Conservation (phyloP, 2,888 invertebrate genomes). For the Listrodromus nycthemerus region DNA sequence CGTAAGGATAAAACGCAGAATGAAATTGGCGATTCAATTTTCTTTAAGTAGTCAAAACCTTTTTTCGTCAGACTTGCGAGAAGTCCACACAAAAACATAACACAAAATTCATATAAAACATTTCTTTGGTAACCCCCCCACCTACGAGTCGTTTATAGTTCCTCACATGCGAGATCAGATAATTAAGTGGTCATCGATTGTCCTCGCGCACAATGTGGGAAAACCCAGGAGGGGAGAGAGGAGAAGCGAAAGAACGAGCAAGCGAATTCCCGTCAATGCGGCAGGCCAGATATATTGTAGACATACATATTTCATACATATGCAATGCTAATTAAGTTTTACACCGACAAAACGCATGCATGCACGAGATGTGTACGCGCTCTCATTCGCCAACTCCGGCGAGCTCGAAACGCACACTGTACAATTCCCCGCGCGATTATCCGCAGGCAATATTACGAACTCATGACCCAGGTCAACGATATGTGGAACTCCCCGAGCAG, state of each 20-base stretch:
- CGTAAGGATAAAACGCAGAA: no score
- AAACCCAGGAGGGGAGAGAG: neutral
- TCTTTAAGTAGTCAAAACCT: neutral
- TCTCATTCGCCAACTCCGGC: slow-evolving; percentile 1
- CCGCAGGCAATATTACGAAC: slow-evolving; percentile 76
- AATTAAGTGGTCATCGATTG: slow-evolving; percentile 55
- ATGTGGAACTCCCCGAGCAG: slow-evolving; percentile 45
- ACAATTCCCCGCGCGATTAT: slow-evolving; percentile 69
- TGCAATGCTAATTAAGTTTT: slow-evolving; percentile 54
- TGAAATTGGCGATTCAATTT: neutral
- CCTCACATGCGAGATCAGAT: slow-evolving; percentile 45
- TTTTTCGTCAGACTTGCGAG: neutral
- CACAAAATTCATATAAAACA: neutral
- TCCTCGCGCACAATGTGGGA: slow-evolving; percentile 12
- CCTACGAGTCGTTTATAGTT: neutral
- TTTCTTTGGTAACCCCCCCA: neutral
- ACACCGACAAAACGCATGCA: slow-evolving; percentile 48
- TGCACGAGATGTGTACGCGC: slow-evolving; percentile 31
- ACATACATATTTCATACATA: slow-evolving; percentile 36
- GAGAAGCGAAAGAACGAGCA: neutral
- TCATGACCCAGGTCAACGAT: slow-evolving; percentile 75
- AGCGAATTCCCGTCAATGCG: slow-evolving; percentile 31
- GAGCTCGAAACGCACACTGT: neutral
- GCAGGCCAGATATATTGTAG: slow-evolving; percentile 32
- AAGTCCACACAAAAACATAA: neutral